Evolutionary conservation across 2,113 vertebrate species (phyloP).

Genomic region (Pelecanus crispus): DNA sequence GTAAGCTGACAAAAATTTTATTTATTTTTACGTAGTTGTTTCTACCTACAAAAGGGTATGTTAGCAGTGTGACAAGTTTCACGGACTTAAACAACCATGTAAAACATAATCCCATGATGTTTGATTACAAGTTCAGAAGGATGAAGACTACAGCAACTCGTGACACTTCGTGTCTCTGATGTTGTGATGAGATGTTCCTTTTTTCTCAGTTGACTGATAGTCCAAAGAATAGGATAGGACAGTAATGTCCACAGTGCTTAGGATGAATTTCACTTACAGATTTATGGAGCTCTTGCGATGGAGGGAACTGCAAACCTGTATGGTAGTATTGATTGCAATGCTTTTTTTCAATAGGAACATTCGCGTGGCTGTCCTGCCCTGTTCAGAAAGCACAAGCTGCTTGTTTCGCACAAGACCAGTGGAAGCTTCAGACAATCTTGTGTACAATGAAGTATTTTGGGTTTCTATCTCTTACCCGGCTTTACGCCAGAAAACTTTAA

Average conservation of each 20-base stretch:
- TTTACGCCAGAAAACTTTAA: constrained; percentile 90
- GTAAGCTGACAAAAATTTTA: neutral
- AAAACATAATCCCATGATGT: neutral
- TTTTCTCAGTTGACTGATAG: neutral
- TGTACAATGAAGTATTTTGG: constrained; percentile 87
- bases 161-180: neutral
- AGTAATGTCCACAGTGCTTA: neutral
- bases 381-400: constrained; percentile 84
- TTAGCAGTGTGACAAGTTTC: neutral
- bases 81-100: neutral
- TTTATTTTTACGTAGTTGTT: neutral
- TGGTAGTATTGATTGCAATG: neutral
- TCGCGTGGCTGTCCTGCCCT: constrained; percentile 87
- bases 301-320: neutral
- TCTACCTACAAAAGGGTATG: neutral
- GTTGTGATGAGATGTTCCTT: neutral
- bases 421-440: constrained; percentile 70
- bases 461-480: constrained; percentile 83
- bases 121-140: neutral
- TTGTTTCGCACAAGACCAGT: constrained; percentile 84
- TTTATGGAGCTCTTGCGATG: neutral
- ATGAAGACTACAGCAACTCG: neutral
- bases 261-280: neutral
- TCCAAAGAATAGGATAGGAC: neutral
- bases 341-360: constrained; percentile 74